These are phyloP conservation scores for Argyra leucocephala DNA, from an alignment of 2,888 invertebrate species.

Conservation along the genomic window DNA sequence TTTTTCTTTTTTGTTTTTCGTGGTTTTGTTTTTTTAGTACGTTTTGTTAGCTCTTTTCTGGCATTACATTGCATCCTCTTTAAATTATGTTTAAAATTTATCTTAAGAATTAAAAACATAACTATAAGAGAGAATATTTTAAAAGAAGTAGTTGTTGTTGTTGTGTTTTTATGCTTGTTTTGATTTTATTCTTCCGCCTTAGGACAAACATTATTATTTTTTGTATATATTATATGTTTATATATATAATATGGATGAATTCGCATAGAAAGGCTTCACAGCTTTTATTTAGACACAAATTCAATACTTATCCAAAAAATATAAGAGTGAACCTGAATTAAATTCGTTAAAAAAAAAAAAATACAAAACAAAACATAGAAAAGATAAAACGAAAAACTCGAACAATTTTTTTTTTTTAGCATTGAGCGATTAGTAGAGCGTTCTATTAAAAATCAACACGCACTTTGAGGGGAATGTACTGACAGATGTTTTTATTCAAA, in stretches of 20 bases:
- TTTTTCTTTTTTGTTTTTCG: background rate
- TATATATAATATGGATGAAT: background rate
- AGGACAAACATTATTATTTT: background rate
- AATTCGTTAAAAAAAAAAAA: background rate
- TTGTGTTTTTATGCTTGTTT: background rate
- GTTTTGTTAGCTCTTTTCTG: no score
- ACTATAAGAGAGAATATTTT: background rate
- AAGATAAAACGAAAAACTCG: background rate
- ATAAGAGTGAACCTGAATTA: conserved; percentile 1
- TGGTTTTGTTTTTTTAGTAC: background rate
- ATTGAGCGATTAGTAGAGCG: background rate
- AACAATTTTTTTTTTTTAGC: background rate
- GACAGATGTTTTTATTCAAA: conserved; percentile 9
- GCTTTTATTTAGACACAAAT: background rate
- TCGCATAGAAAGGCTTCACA: background rate
- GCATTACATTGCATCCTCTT: conserved; percentile 3
- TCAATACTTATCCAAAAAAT: background rate
- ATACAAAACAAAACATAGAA: background rate
- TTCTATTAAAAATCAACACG: conserved; percentile 10
- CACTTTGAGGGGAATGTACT: conserved; percentile 11
- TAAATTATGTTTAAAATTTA: conserved; percentile 1
- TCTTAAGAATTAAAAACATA: background rate
- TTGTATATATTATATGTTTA: background rate
- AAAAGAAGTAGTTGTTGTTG: background rate
- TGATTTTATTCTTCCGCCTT: conserved; percentile 6